These are phyloP conservation scores for Venusia cambrica DNA, from an alignment of 2,888 invertebrate genomes.

Conservation along the genomic window DNA sequence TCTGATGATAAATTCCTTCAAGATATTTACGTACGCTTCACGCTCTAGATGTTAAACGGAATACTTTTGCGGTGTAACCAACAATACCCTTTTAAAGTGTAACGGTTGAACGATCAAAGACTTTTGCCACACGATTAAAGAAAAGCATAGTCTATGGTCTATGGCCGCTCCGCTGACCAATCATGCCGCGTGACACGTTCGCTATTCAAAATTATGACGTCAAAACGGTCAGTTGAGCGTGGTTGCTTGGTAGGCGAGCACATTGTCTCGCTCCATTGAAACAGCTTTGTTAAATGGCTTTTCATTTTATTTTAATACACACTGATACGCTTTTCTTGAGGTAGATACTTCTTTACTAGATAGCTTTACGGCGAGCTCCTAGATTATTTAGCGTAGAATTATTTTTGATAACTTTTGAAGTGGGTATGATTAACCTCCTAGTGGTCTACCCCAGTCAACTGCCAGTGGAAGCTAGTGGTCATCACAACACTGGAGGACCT, in stretches of 20 bases:
- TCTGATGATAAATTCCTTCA: conserved; percentile 4
- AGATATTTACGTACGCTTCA: conserved; percentile 16
- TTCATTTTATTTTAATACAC: conserved; percentile 5
- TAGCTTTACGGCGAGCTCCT: too few species aligned
- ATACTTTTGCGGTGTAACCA: conserved; percentile 7
- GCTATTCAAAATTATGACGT: conserved; percentile 55
- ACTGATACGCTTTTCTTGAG: too few species aligned
- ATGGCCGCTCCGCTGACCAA: conserved; percentile 57
- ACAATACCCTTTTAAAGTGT: conserved; percentile 47
- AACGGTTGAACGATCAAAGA: conserved; percentile 59
- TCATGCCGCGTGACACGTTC: conserved; percentile 55
- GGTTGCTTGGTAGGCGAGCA: conserved; percentile 33
- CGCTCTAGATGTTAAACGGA: conserved; percentile 25
- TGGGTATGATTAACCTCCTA: too few species aligned
- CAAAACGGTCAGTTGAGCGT: conserved; percentile 38
- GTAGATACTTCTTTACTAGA: too few species aligned
- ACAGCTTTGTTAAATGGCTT: conserved; percentile 1
- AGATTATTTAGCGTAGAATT: too few species aligned
- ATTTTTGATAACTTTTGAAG: too few species aligned
- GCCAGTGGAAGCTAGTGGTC: too few species aligned
- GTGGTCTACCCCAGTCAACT: too few species aligned
- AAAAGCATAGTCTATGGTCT: conserved; percentile 61
- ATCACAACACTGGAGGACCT: too few species aligned
- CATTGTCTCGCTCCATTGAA: conserved; percentile 45
- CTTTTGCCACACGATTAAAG: conserved; percentile 46